Conservation (phyloP, 2,113 vertebrate species). For the Puma concolor region DNA sequence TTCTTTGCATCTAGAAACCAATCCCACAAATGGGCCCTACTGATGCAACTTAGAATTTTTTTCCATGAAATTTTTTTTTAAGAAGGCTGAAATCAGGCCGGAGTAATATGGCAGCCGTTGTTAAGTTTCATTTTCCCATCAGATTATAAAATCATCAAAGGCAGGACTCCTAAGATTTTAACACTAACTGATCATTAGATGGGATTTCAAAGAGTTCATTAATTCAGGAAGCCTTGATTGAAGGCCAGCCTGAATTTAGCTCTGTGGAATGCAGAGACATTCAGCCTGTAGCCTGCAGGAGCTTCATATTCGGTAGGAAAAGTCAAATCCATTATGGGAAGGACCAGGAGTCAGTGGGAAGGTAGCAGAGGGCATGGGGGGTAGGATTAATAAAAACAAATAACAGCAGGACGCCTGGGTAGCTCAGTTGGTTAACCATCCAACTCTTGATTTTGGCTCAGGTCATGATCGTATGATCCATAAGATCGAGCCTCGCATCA, state of each 20-base stretch:
- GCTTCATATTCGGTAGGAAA: not conserved
- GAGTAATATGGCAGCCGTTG: not conserved
- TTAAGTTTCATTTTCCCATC: not conserved
- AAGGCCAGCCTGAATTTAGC: conserved; percentile 15
- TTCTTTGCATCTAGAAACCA: conserved; percentile 44
- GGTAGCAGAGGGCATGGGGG: not conserved
- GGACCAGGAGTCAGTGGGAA: not conserved
- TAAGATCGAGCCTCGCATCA: too few relatives aligned
- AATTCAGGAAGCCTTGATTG: not conserved
- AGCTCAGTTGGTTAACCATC: too few relatives aligned
- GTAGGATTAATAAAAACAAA: not conserved
- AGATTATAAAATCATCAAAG: conserved; percentile 30
- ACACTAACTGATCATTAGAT: not conserved
- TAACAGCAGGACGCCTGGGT: too few relatives aligned
- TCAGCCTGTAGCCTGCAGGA: not conserved
- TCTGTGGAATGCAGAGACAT: not conserved
- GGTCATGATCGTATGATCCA: too few relatives aligned
- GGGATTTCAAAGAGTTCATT: conserved; percentile 43
- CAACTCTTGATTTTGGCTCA: too few relatives aligned
- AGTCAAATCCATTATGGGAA: not conserved
- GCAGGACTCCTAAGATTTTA: conserved; percentile 8
- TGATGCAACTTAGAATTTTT: conserved; percentile 14
- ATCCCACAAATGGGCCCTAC: not conserved
- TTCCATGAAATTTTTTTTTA: not conserved
- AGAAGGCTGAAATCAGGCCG: not conserved